Percentiles rank a stretch among this genome's conserved stretches.
phyloP scores from a whole-genome alignment of 2,797 vertebrate species.

The Staurois parvus region DNA sequence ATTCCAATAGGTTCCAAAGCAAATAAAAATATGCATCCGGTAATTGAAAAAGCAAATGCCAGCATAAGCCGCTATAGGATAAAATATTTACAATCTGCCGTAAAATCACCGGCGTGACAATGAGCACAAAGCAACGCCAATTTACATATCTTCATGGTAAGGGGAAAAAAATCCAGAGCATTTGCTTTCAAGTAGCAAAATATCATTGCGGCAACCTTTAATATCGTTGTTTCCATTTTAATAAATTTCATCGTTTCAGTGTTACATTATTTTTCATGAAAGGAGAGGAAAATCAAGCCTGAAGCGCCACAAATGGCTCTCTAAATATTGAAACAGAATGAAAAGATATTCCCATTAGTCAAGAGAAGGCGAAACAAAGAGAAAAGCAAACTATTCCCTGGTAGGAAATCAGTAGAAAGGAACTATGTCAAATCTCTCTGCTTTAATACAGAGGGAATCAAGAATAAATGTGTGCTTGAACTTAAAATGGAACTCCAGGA shows the following conservation, averaged over 20 bases:
- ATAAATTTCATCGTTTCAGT: constrained; percentile 45
- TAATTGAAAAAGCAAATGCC: constrained; percentile 19
- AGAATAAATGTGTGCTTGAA: neutral
- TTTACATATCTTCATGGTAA: constrained; percentile 32
- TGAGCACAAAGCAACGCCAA: constrained; percentile 5
- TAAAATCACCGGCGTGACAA: neutral
- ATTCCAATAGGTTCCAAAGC: neutral
- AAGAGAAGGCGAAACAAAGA: constrained; percentile 20
- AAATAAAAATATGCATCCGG: neutral
- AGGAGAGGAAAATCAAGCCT: constrained; percentile 19
- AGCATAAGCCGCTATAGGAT: neutral
- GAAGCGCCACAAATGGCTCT: constrained; percentile 29
- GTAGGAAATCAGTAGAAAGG: neutral
- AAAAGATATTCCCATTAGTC: constrained; percentile 39
- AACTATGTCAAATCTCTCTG: neutral
- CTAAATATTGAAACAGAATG: constrained; percentile 46
- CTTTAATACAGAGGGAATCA: neutral
- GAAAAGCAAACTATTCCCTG: neutral
- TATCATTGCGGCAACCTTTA: constrained; percentile 42
- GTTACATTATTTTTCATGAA: constrained; percentile 47
- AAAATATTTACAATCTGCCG: constrained; percentile 9
- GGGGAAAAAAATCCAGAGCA: neutral
- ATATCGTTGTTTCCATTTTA: constrained; percentile 47
- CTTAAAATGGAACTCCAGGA: neutral
- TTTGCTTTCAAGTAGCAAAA: constrained; percentile 27